A percentile compares a stretch with the other conserved stretches of the same genome.
Evolutionary conservation across 2,888 invertebrate species (phyloP).

Genomic region (Linnaemya vulpina): DNA sequence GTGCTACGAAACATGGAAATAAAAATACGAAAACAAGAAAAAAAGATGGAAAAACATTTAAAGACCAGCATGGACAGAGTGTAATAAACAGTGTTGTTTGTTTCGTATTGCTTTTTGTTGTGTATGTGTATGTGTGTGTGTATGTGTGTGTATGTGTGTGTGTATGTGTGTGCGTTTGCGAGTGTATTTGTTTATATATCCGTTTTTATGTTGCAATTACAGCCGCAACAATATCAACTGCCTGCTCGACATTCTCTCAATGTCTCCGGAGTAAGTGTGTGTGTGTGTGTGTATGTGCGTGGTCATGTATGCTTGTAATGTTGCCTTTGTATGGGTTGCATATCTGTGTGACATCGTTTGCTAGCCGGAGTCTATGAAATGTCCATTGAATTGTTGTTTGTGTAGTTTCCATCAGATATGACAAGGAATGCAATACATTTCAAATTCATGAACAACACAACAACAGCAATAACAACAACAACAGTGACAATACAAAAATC

Average conservation of each 20-base stretch:
- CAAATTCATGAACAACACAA: constrained; percentile 13
- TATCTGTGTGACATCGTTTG: constrained; percentile 33
- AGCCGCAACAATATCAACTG: constrained; percentile 71
- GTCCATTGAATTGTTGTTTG: constrained; percentile 57
- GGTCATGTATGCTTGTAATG: background rate
- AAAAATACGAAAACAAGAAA: background rate
- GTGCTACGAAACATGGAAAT: constrained; percentile 11
- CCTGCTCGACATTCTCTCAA: constrained; percentile 56
- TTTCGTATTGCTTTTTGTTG: constrained; percentile 26
- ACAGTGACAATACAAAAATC: constrained; percentile 8
- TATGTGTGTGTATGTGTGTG: constrained; percentile 59
- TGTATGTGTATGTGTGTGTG: constrained; percentile 48
- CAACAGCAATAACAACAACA: constrained; percentile 12
- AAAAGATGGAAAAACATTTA: background rate
- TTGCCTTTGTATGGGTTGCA: background rate
- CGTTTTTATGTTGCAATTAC: constrained; percentile 72
- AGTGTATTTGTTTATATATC: constrained; percentile 64
- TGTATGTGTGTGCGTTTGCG: constrained; percentile 39
- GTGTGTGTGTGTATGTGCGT: constrained; percentile 17
- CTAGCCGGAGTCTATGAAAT: constrained; percentile 57
- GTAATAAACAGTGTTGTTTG: constrained; percentile 35
- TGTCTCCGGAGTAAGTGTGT: constrained; percentile 37
- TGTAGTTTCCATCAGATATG: constrained; percentile 62
- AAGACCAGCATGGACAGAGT: constrained; percentile 26
- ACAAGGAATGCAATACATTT: constrained; percentile 67